phyloP scores from a whole-genome alignment of 1,140 invertebrate genomes.

The Zaprionus ornatus region DNA sequence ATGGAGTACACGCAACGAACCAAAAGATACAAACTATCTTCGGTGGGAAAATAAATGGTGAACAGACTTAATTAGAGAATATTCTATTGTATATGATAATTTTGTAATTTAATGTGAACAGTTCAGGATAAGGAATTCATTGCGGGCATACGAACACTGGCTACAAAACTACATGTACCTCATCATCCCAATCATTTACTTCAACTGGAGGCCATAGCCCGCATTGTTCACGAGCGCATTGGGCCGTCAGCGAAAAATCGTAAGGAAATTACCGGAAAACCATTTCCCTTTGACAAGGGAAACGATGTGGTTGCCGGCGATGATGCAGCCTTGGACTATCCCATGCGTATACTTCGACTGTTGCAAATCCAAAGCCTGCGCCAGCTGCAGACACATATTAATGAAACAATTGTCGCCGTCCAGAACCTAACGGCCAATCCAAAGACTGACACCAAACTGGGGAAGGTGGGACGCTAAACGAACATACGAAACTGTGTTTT shows the following conservation, averaged over 20 bases:
- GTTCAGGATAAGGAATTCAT: slow-evolving; percentile 93
- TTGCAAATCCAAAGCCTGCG: slow-evolving; percentile 96
- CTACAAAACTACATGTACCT: slow-evolving; percentile 91
- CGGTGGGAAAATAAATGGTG: slow-evolving; percentile 83
- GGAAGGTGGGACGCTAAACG: slow-evolving; percentile 91
- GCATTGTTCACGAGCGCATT: slow-evolving; percentile 88
- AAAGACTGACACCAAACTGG: slow-evolving; percentile 97
- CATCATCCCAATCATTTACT: slow-evolving; percentile 92
- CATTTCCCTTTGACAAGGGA: slow-evolving; percentile 87
- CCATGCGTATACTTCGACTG: slow-evolving; percentile 92
- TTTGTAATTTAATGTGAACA: slow-evolving; percentile 76
- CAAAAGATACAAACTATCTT: slow-evolving; percentile 60
- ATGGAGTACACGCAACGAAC: slow-evolving; percentile 48
- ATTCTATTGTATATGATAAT: slow-evolving; percentile 16
- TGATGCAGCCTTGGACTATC: slow-evolving; percentile 89
- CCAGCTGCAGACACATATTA: slow-evolving; percentile 96
- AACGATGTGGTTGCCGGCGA: slow-evolving; percentile 84
- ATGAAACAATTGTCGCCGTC: slow-evolving; percentile 95
- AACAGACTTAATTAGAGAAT: slow-evolving; percentile 49
- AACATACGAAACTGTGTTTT: background rate
- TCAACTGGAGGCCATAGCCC: slow-evolving; percentile 90
- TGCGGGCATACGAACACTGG: slow-evolving; percentile 90
- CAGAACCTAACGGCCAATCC: slow-evolving; percentile 98
- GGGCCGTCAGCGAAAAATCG: slow-evolving; percentile 88
- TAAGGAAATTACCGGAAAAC: slow-evolving; percentile 87